phyloP scores from a whole-genome alignment of 1,140 invertebrate species.

The Zaprionus gabonicus region DNA sequence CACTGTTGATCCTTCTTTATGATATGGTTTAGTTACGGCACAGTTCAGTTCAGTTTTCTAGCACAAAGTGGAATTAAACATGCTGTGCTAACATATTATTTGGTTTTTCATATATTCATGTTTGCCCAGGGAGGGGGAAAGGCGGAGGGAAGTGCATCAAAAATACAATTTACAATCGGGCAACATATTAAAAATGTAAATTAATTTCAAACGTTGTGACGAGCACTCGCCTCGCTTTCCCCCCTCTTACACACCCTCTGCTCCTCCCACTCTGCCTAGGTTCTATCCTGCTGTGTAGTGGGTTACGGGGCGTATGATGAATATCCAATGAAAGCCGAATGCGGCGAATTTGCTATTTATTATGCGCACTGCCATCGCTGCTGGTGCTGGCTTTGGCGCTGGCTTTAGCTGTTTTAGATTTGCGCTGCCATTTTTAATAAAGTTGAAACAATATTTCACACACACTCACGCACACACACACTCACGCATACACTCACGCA shows the following conservation, averaged over 20 bases:
- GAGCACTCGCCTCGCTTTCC: neutral
- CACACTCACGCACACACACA: conserved; percentile 8
- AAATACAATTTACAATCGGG: conserved; percentile 63
- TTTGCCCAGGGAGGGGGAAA: neutral
- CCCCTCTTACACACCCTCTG: too few species aligned
- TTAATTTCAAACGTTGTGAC: conserved; percentile 68
- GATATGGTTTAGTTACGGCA: neutral
- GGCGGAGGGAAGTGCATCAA: conserved; percentile 20
- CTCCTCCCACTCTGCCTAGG: neutral
- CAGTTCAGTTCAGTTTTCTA: neutral
- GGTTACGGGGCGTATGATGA: conserved; percentile 43
- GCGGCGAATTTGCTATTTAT: conserved; percentile 58
- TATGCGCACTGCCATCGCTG: conserved; percentile 39
- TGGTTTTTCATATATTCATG: conserved; percentile 10
- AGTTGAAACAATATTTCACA: conserved; percentile 73
- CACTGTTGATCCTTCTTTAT: neutral
- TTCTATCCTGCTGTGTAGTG: neutral
- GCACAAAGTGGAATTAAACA: neutral
- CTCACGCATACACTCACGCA: conserved; percentile 4
- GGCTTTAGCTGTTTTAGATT: conserved; percentile 54
- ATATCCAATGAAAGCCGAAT: conserved; percentile 39
- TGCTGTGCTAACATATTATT: neutral
- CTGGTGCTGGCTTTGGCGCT: conserved; percentile 21
- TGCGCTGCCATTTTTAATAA: conserved; percentile 71
- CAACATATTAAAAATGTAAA: conserved; percentile 76